Evolutionary conservation across 2,797 vertebrate species (phyloP), one percentile per base, ranked within the genome.

Genomic region (Crypturellus tataupa): DNA sequence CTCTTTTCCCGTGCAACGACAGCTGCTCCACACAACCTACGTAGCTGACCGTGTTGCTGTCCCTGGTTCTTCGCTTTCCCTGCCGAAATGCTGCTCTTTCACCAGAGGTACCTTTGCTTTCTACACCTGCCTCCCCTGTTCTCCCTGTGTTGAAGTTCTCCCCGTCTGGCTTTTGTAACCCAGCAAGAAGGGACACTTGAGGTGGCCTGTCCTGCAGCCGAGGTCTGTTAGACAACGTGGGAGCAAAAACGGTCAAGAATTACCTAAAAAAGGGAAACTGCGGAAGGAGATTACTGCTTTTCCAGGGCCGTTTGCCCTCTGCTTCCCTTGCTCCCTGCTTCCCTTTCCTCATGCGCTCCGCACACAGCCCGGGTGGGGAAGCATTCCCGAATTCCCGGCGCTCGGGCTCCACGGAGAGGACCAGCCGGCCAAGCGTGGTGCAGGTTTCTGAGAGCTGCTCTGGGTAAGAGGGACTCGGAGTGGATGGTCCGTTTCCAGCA

Each of bases 201-300:
- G 37, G 51, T 53, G 25, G 51, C 51, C 49, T 53, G 51, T 53
- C 51, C 29, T 27, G 9, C 14, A 4, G 51, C 51, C 27, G 9
- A 16, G 51, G 29, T 1, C n/a, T 5, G 8, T 4, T 7, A 13
- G 20, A 9, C 8, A 21, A 33, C 0, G 10, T 4, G 20, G 77
- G 17, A 64, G 14, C 33, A 27, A 87, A 77, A 51, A 29, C 24
- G 5, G 15, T 12, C 23, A 2, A 5, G 15, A 24, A 58, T 62
- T 17, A 1, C 2, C 39, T 15, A 3, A 58, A 65, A 40, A 6
- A 3, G 1, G 7, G 35, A 40, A 72, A 27, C 0, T 4, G 12
- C 0, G 0, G 6, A 29, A 53, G 1, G 1, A 4, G 73, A 20
- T 37, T 33, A 19, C 3, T 7, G 5, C 1, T 20, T 39, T 62